Conservation (phyloP, 2,113 vertebrate genomes). For the Lipophrys pholis region DNA sequence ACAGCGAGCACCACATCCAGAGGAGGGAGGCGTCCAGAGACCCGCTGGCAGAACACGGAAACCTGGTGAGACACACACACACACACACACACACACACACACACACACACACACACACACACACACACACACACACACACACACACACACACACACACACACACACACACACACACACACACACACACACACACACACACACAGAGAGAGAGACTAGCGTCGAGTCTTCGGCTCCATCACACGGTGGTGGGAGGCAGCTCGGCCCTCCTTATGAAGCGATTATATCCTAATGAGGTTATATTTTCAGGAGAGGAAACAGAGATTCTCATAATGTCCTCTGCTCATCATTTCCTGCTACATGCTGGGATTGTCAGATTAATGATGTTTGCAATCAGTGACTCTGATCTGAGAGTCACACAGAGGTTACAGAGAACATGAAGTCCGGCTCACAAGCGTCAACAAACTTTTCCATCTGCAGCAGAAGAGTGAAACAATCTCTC, state of each 20-base stretch:
- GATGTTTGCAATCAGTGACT: conserved; percentile 38
- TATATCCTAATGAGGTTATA: conserved; percentile 38
- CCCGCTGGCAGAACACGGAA: conserved; percentile 59
- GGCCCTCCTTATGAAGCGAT: conserved; percentile 8
- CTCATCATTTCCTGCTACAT: conserved; percentile 34
- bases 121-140: background rate
- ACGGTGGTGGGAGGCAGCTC: background rate
- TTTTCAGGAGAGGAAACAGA: conserved; percentile 60
- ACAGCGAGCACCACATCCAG: conserved; percentile 45
- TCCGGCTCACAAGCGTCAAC: no score
- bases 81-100: background rate
- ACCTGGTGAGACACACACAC: conserved; percentile 69
- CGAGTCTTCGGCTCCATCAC: no score
- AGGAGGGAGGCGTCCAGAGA: conserved; percentile 58
- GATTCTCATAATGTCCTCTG: conserved; percentile 55
- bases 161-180: no score
- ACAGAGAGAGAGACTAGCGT: no score
- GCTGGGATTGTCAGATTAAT: conserved; percentile 49
- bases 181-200: no score
- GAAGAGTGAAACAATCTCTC: no score
- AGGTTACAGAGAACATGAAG: no score
- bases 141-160: no score
- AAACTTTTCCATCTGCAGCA: no score
- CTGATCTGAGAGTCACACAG: no score
- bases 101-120: background rate